Conservation (phyloP, 2,888 invertebrate species). For the Metacarcinus magister region DNA sequence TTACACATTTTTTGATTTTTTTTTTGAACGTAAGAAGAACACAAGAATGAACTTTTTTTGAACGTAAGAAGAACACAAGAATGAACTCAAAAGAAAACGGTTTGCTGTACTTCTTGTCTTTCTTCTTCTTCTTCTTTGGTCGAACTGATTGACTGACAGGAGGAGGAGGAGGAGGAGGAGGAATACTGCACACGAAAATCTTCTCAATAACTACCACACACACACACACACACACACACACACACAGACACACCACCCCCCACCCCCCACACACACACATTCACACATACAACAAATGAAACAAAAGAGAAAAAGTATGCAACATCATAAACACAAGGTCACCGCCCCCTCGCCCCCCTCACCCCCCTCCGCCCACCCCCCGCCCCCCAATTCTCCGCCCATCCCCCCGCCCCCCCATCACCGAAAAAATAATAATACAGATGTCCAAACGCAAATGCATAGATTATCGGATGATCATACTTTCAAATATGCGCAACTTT, state of each 20-base stretch:
- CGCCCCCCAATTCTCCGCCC: neutral
- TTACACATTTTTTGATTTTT: no score
- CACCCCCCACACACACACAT: slow-evolving; percentile 31
- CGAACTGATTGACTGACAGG: neutral
- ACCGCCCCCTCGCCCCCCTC: neutral
- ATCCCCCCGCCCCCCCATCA: neutral
- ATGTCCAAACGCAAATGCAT: slow-evolving; percentile 36
- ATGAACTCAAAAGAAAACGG: no score
- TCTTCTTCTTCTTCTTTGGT: no score
- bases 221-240: neutral
- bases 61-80: no score
- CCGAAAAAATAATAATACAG: slow-evolving; percentile 11
- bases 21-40: no score
- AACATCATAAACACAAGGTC: slow-evolving; percentile 32
- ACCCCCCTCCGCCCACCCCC: neutral
- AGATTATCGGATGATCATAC: slow-evolving; percentile 48
- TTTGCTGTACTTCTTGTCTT: no score
- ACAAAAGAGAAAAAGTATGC: slow-evolving; percentile 10
- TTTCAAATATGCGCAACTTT: neutral
- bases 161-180: neutral
- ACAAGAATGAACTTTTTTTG: no score
- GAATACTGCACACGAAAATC: neutral
- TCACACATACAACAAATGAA: neutral
- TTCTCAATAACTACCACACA: neutral
- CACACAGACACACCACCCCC: neutral